Percentiles rank a stretch among this genome's conserved stretches.
These are phyloP conservation scores for Coregonus sp. DNA, from an alignment of 2,797 vertebrate genomes.

Conservation along the genomic window DNA sequence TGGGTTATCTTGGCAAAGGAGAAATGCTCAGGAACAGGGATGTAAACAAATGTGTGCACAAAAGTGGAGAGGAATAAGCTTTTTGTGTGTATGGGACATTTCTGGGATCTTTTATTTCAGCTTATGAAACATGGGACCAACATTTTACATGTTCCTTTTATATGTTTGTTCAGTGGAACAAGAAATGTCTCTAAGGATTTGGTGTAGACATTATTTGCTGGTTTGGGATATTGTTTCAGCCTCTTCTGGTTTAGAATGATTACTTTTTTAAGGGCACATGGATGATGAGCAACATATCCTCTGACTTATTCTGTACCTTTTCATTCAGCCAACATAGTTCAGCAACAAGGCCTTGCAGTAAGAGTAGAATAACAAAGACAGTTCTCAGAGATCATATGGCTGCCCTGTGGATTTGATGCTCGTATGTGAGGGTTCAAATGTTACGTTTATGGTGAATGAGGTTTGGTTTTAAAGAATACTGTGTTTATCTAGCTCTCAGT, in stretches of 20 bases:
- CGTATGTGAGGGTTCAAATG: conserved; percentile 42
- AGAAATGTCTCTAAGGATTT: conserved; percentile 39
- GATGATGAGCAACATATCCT: conserved; percentile 47
- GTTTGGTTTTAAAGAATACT: conserved; percentile 57
- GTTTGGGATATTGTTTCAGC: conserved; percentile 26
- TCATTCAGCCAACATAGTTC: conserved; percentile 47
- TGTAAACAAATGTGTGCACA: too few species aligned
- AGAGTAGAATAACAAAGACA: conserved; percentile 47
- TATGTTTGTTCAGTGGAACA: conserved; percentile 12
- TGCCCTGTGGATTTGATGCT: conserved; percentile 60
- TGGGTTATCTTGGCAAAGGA: too few species aligned
- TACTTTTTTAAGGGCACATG: conserved; percentile 36
- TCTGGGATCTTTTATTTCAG: too few species aligned
- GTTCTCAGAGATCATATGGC: conserved; percentile 51
- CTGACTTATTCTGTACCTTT: conserved; percentile 42
- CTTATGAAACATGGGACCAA: too few species aligned
- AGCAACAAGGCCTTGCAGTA: conserved; percentile 23
- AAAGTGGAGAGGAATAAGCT: too few species aligned
- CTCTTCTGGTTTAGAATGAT: conserved; percentile 40
- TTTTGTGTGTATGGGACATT: too few species aligned
- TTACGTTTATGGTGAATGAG: conserved; percentile 65
- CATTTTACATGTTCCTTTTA: too few species aligned
- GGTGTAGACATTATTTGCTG: conserved; percentile 26
- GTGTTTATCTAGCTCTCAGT: conserved; percentile 63
- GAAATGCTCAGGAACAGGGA: too few species aligned